phyloP scores from a whole-genome alignment of 2,113 vertebrate species.

The Misgurnus anguillicaudatus region DNA sequence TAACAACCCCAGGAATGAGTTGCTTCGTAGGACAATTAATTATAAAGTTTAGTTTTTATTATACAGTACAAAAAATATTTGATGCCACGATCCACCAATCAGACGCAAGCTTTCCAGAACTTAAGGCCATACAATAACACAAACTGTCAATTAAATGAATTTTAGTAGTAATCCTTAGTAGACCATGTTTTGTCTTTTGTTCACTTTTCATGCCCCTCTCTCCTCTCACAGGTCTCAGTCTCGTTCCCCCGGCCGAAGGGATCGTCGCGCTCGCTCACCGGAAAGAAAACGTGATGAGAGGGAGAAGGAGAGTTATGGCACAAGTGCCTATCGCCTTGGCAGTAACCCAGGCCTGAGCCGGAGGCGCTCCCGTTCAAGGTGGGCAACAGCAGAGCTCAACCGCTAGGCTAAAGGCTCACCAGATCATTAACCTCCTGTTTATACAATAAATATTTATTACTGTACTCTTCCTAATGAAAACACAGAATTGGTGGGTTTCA shows the following conservation, averaged over 20 bases:
- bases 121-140: background rate
- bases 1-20: too few relatives aligned
- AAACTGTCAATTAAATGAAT: background rate
- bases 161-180: background rate
- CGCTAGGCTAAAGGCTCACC: background rate
- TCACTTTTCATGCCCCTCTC: background rate
- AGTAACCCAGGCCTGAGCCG: conserved; percentile 80
- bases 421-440: background rate
- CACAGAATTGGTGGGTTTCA: background rate
- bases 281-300: conserved; percentile 82
- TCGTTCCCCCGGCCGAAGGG: conserved; percentile 82
- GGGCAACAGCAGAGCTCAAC: background rate
- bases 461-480: background rate
- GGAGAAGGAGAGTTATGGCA: conserved; percentile 70
- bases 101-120: background rate
- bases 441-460: background rate
- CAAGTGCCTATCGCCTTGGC: conserved; percentile 80
- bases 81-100: too few relatives aligned
- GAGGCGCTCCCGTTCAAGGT: conserved; percentile 87
- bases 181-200: background rate
- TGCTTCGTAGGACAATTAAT: too few relatives aligned
- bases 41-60: too few relatives aligned
- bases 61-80: too few relatives aligned
- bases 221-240: conserved; percentile 80
- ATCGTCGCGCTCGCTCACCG: conserved; percentile 77